These are phyloP conservation scores for Pleuronectes platessa DNA, from an alignment of 2,113 vertebrate species.

Conservation along the genomic window DNA sequence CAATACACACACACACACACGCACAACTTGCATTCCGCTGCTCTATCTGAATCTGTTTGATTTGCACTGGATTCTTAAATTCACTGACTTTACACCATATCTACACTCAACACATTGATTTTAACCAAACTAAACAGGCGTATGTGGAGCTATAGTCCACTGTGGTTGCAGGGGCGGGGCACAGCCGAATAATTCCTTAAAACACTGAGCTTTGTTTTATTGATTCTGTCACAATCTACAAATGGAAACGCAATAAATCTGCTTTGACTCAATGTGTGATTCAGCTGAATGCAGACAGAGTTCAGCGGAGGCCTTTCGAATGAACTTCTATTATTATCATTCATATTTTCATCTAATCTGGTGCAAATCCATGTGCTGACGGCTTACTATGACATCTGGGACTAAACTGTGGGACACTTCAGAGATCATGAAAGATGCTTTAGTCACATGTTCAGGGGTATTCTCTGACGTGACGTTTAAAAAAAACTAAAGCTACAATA, in stretches of 20 bases:
- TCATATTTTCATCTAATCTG: constrained; percentile 57
- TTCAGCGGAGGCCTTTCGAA: constrained; percentile 12
- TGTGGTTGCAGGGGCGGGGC: neutral
- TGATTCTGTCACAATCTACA: neutral
- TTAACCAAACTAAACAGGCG: too few relatives aligned
- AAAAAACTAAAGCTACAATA: neutral
- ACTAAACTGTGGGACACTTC: constrained; percentile 31
- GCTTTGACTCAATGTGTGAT: neutral
- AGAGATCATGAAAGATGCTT: constrained; percentile 26
- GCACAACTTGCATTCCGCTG: too few relatives aligned
- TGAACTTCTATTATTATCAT: constrained; percentile 52
- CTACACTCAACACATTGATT: too few relatives aligned
- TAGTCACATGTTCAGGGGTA: constrained; percentile 17
- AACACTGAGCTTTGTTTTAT: neutral
- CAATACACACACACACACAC: too few relatives aligned
- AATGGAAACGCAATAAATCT: neutral
- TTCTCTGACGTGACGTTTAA: neutral
- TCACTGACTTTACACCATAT: too few relatives aligned
- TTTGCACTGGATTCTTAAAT: too few relatives aligned
- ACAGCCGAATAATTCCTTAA: neutral
- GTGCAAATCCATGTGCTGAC: constrained; percentile 50
- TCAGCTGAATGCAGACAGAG: constrained; percentile 4
- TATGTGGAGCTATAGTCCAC: too few relatives aligned
- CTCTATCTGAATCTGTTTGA: too few relatives aligned
- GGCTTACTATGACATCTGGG: constrained; percentile 38